Percentiles rank a stretch among this genome's conserved stretches.
Conservation (phyloP, 2,797 vertebrate genomes). For the Ptychobarbus kaznakovi region DNA sequence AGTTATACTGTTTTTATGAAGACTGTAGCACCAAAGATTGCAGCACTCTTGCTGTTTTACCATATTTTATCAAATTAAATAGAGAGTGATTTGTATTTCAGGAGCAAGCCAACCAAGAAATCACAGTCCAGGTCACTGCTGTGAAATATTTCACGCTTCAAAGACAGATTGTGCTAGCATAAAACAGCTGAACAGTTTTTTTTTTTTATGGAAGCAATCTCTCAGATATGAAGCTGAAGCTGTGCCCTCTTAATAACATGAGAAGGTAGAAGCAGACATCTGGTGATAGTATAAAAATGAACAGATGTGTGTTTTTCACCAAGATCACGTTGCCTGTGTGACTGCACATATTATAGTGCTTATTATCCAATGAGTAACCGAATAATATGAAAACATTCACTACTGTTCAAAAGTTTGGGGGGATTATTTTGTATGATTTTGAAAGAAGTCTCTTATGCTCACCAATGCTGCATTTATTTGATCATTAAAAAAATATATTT, state of each 20-base stretch:
- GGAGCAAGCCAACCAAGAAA: constrained; percentile 46
- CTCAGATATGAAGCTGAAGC: constrained; percentile 71
- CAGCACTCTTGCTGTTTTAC: constrained; percentile 3
- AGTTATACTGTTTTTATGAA: background rate
- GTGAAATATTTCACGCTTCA: constrained; percentile 39
- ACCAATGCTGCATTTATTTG: background rate
- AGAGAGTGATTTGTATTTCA: constrained; percentile 23
- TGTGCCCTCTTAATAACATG: constrained; percentile 70
- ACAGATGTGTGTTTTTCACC: constrained; percentile 68
- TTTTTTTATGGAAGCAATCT: constrained; percentile 22
- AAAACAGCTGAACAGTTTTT: constrained; percentile 50
- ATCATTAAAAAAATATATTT: background rate
- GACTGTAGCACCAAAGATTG: background rate
- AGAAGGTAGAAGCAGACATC: constrained; percentile 66
- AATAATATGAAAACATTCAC: background rate
- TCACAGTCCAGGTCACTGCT: constrained; percentile 49
- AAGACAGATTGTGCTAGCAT: constrained; percentile 48
- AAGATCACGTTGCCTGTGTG: background rate
- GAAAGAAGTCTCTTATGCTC: background rate
- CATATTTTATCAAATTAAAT: constrained; percentile 12
- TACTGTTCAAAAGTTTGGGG: background rate
- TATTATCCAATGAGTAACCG: constrained; percentile 6
- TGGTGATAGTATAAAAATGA: constrained; percentile 62
- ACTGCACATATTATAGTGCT: background rate
- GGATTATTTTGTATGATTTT: background rate